phyloP scores from a whole-genome alignment of 1,140 invertebrate genomes.

The Dendroctonus valens region DNA sequence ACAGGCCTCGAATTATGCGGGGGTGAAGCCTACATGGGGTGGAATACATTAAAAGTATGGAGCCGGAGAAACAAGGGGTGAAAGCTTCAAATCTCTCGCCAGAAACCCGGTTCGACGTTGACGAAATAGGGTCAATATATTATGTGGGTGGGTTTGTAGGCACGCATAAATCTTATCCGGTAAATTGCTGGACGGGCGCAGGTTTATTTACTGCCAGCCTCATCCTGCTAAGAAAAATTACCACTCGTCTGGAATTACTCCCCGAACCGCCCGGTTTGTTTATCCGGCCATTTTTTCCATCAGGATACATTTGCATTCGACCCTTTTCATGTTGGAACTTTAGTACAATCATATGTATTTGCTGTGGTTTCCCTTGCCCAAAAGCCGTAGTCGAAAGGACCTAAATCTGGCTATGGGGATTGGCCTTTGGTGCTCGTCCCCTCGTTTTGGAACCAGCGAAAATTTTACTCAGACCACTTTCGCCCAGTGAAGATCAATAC shows the following conservation, averaged over 20 bases:
- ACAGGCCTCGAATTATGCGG: conserved; percentile 39
- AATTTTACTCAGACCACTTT: too few relatives aligned
- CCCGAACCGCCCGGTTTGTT: background rate
- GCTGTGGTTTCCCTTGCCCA: too few relatives aligned
- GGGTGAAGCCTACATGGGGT: conserved; percentile 36
- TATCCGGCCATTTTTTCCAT: background rate
- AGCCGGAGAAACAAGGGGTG: conserved; percentile 33
- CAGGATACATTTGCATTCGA: background rate
- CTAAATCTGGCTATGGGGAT: too few relatives aligned
- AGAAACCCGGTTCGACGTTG: conserved; percentile 35
- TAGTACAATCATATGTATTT: background rate
- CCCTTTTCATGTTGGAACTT: background rate
- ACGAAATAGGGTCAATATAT: conserved; percentile 43
- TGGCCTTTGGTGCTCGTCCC: too few relatives aligned
- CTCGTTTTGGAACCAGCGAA: too few relatives aligned
- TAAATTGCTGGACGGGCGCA: conserved; percentile 17
- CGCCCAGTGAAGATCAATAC: too few relatives aligned
- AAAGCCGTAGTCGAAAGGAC: too few relatives aligned
- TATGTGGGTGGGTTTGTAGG: conserved; percentile 24
- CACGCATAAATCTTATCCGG: conserved; percentile 24
- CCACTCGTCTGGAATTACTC: background rate
- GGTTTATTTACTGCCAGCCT: conserved; percentile 13
- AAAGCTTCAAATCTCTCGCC: conserved; percentile 37
- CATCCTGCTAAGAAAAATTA: conserved; percentile 24
- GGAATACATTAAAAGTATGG: conserved; percentile 45